Base-by-base conservation (phyloP, 2,888 invertebrate species). In the Aricia artaxerxes region DNA sequence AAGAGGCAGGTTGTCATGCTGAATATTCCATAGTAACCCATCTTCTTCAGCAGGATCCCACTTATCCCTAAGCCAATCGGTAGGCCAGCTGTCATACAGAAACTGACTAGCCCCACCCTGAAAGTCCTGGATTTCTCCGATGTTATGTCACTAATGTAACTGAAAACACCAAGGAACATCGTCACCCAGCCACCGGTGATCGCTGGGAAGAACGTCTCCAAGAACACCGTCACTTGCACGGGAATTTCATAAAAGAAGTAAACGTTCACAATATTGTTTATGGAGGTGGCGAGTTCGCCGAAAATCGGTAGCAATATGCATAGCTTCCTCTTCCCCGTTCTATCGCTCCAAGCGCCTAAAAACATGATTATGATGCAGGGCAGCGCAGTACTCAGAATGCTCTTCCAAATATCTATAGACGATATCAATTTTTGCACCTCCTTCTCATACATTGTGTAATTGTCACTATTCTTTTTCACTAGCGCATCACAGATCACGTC, bases 91-190 rank as follows among this genome's bases (percentile, higher is more conserved):
- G 95, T 96, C 86, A 95, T 92, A 85, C 96, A 95, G 76, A 95
- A 94, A 85, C 96, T 96, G n/a, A 95, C 92, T 75, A 96, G 87
- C 0, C 96, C 96, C 5, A 96, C 95, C 83, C 96, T 88, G 77
- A 95, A 91, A 4, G 96, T 96, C 82, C 96, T 92, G 1, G 92
- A 91, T 82, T 95, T 93, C 64, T 94, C 93, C 7, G 92, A 91
- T n/a, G 96, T 95, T 76, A 96, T 94, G 81, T 96, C 95, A 85
- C 95, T 95, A 16, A 96, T 94, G 86, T 96, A 96, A 85, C 95
- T 95, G 88, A 96, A 95, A 80, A 96, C 93, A 79, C 95, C 95
- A 82, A 95, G 91, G 79, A 95, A 95, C 94, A 95, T 95, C 0
- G 95, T 94, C 82, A 95, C 94, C 95, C 95, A 95, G 24, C 95